Evolutionary conservation across 2,797 vertebrate genomes (phyloP).

Genomic region (Sebastes itinus): DNA sequence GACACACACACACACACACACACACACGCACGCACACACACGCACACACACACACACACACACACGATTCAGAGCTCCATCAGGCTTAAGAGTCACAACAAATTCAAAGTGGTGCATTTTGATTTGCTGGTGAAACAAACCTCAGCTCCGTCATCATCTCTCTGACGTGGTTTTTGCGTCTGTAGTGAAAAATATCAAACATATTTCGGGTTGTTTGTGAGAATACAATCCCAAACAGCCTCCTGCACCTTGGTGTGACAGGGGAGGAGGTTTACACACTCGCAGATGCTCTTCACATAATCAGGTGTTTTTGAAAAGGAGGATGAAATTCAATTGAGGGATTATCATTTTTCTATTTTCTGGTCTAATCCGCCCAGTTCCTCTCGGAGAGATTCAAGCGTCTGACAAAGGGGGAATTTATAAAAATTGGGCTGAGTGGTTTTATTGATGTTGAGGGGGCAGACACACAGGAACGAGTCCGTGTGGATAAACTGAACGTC

Average conservation of each 20-base stretch:
- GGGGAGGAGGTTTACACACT: constrained; percentile 17
- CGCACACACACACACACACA: constrained; percentile 2
- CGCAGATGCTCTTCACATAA: constrained; percentile 51
- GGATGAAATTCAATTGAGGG: constrained; percentile 54
- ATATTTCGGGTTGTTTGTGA: constrained; percentile 29
- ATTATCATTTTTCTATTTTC: constrained; percentile 56
- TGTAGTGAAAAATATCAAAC: constrained; percentile 22
- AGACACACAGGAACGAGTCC: constrained; percentile 40
- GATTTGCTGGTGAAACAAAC: constrained; percentile 50
- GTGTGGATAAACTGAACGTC: constrained; percentile 17
- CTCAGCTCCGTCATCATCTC: constrained; percentile 35
- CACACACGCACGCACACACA: neutral
- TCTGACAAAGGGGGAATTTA: constrained; percentile 32
- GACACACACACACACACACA: constrained; percentile 11
- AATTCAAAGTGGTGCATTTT: constrained; percentile 20
- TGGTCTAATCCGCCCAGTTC: constrained; percentile 41
- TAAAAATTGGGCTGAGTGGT: constrained; percentile 7
- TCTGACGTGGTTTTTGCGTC: constrained; percentile 31
- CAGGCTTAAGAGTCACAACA: constrained; percentile 10
- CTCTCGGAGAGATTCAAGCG: constrained; percentile 8
- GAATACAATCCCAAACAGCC: constrained; percentile 16
- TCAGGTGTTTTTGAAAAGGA: constrained; percentile 48
- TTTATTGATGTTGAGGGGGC: constrained; percentile 24
- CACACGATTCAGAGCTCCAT: constrained; percentile 20
- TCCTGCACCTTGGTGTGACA: neutral